Evolutionary conservation across 37 sponge, comb jelly and placozoan species (phyloP).

Genomic region (Dysidea cf. avara): DNA sequence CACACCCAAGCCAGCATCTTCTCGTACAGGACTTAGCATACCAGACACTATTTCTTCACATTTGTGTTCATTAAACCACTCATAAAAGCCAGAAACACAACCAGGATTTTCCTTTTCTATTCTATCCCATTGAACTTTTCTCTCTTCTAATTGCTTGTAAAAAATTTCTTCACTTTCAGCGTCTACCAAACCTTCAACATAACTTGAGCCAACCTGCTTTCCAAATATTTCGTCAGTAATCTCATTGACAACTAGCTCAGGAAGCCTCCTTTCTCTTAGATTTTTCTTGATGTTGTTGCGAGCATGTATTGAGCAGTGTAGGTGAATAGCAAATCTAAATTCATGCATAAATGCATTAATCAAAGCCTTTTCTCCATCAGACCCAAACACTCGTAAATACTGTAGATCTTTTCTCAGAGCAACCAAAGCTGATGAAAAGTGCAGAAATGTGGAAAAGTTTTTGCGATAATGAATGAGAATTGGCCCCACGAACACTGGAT

Average conservation of each 20-base stretch:
- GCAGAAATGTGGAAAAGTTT: slow-evolving; percentile 36
- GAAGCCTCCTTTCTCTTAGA: slow-evolving; percentile 12
- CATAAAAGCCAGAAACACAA: neutral
- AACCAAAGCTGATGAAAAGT: slow-evolving; percentile 30
- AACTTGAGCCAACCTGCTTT: slow-evolving; percentile 12
- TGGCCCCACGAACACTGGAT: slow-evolving; percentile 47
- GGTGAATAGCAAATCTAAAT: slow-evolving; percentile 25
- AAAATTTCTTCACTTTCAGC: neutral
- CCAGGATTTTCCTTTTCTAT: neutral
- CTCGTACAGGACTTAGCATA: slow-evolving; percentile 26
- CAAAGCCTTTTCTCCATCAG: no score
- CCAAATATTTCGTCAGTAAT: slow-evolving; percentile 41
- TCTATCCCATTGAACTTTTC: neutral
- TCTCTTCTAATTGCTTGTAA: neutral
- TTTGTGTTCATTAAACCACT: slow-evolving; percentile 18
- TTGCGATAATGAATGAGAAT: slow-evolving; percentile 45
- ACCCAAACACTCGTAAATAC: slow-evolving; percentile 39
- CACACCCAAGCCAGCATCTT: slow-evolving; percentile 23
- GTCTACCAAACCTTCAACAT: slow-evolving; percentile 43
- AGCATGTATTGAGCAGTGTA: slow-evolving; percentile 47
- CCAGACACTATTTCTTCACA: slow-evolving; percentile 19
- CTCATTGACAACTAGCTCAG: slow-evolving; percentile 1
- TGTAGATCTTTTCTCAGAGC: slow-evolving; percentile 31
- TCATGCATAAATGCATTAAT: slow-evolving; percentile 44
- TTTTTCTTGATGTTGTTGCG: slow-evolving; percentile 41